Evolutionary conservation across 2,113 vertebrate genomes (phyloP), one percentile per base, ranked within the genome.

Genomic region (Phylloscopus trochiloides): DNA sequence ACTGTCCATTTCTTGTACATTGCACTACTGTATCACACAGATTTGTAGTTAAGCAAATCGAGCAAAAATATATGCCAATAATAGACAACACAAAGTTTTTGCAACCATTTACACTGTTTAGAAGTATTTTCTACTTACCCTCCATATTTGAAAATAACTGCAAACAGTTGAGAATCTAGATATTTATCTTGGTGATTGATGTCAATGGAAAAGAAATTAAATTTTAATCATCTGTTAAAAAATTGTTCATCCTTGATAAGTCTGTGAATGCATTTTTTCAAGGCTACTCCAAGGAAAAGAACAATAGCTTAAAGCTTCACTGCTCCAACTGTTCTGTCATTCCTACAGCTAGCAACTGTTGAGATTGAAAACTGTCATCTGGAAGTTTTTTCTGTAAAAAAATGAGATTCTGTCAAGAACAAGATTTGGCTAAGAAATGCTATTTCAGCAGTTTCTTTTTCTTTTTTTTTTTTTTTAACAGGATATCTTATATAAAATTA

Each of bases 301-400:
- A 68, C 74, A 79, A 71, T 71, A 63, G 80, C 55, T 94, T 78
- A 84, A 94, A 89, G 45, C 52, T 91, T 91, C 86, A 48, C 63
- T 95, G 63, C 57, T 95, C 61, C 63, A 78, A 74, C 63, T 91
- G 55, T 88, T 91, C 86, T 84, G 78, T 84, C 76, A 83, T 96
- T 78, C 43, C 40, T 84, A 57, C 21, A 86, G 15, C n/a, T 34
- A 65, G 42, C 36, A 80, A 92, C 61, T 62, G n/a, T 17, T 89
- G 47, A 9, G 2, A 59, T 57, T 94, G 59, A 77, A 95, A 91
- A 94, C 20, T 71, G 59, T 86, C 59, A 91, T 77, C 47, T 71
- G 61, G 40, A 95, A 88, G 8, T 16, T 74, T 90, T 84, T 75
- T 55, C 40, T 70, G 25, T 59, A 36, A 83, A 92, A 87, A 92